Conservation (phyloP, 30 jellyfish, hydroid and myxozoan species). For the Aurelia sp. region DNA sequence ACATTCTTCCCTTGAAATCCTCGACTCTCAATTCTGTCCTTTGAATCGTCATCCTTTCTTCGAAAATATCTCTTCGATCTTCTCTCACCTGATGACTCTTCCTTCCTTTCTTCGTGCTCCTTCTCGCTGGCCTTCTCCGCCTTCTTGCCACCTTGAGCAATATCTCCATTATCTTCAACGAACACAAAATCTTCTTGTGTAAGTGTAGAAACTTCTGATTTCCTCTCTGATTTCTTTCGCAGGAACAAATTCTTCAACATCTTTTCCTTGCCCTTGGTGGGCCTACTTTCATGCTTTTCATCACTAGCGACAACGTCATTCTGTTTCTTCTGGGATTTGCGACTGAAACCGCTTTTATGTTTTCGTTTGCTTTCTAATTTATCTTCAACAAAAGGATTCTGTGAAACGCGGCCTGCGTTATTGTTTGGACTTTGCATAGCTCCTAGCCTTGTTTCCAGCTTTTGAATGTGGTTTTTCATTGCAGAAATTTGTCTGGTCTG, state of each 20-base stretch:
- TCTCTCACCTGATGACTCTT: neutral
- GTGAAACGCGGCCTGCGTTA: neutral
- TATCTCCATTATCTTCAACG: no score
- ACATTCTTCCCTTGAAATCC: no score
- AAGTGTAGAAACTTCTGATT: no score
- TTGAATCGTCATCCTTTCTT: neutral
- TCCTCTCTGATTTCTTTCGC: no score
- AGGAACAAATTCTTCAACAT: no score
- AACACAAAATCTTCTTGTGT: no score
- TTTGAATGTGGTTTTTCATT: slow-evolving; percentile 61
- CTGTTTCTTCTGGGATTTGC: slow-evolving; percentile 9
- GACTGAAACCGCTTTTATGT: neutral
- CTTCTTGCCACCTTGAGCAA: no score
- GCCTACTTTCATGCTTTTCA: no score
- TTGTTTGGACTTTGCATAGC: slow-evolving; percentile 1
- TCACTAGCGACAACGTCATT: no score
- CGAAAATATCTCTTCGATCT: neutral
- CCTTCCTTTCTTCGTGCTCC: no score
- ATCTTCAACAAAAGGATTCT: neutral
- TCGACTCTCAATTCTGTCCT: neutral
- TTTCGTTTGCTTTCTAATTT: neutral
- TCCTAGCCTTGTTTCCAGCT: slow-evolving; percentile 39
- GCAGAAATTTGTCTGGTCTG: slow-evolving; percentile 67
- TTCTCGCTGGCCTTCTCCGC: no score
- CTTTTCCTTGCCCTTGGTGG: no score